These are phyloP conservation scores for Trachelus stipa DNA, from an alignment of 2,888 invertebrate genomes.

Conservation along the genomic window DNA sequence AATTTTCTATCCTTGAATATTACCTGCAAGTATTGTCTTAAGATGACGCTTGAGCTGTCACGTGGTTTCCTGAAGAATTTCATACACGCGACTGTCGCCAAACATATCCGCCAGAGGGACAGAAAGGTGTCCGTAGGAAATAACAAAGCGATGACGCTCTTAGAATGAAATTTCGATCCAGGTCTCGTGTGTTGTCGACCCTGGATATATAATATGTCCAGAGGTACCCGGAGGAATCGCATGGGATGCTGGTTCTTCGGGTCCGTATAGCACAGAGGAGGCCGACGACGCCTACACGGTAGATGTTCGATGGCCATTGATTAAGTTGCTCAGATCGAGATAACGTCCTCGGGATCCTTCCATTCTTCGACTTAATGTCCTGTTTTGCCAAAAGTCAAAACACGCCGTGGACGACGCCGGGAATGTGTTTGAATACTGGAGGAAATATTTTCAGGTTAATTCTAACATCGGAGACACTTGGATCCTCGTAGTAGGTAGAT, in stretches of 20 bases:
- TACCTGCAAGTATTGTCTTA: not conserved
- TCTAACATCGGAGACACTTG: not conserved
- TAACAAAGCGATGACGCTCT: conserved; percentile 50
- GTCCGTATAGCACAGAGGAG: conserved; percentile 10
- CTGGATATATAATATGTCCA: not conserved
- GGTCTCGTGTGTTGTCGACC: not conserved
- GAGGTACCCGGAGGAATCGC: not conserved
- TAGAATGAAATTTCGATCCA: not conserved
- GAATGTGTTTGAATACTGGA: not conserved
- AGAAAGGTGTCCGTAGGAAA: conserved; percentile 40
- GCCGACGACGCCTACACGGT: conserved; percentile 45
- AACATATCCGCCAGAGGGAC: conserved; percentile 8
- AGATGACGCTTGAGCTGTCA: not conserved
- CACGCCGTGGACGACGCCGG: not conserved
- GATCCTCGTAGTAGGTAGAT: not conserved
- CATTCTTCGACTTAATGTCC: conserved; percentile 1
- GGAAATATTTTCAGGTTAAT: not conserved
- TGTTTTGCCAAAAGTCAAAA: not conserved
- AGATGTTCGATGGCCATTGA: conserved; percentile 44
- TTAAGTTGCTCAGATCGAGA: conserved; percentile 52
- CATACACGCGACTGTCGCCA: not conserved
- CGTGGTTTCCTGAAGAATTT: not conserved
- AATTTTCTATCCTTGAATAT: not conserved
- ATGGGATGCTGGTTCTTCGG: not conserved
- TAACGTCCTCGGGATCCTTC: conserved; percentile 43